Conservation (phyloP, 2,888 invertebrate genomes). For the Epistrophe grossulariae region DNA sequence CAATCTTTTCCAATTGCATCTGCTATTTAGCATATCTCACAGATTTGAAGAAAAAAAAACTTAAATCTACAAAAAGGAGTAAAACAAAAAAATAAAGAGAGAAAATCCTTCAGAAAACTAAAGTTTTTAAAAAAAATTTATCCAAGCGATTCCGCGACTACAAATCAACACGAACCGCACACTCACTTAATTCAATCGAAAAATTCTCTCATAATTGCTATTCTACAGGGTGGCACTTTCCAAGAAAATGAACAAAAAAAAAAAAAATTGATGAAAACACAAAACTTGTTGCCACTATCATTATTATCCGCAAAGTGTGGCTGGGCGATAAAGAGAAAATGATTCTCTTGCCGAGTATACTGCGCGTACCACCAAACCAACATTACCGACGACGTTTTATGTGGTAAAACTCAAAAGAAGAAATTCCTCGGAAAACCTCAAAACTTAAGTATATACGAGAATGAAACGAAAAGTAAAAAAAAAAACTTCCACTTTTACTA, state of each 20-base stretch:
- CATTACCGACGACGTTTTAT: constrained; percentile 19
- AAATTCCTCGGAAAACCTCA: constrained; percentile 46
- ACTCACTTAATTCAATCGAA: constrained; percentile 74
- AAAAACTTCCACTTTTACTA: constrained; percentile 13
- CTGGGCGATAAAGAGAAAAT: constrained; percentile 60
- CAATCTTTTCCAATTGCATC: constrained; percentile 58
- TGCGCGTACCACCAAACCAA: neutral
- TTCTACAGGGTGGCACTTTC: constrained; percentile 39
- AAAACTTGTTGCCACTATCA: constrained; percentile 75
- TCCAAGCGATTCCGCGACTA: constrained; percentile 46
- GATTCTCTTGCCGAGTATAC: constrained; percentile 20
- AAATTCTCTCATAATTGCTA: constrained; percentile 73
- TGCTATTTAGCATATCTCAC: constrained; percentile 57
- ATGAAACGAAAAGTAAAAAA: neutral
- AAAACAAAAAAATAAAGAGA: neutral
- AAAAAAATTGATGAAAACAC: constrained; percentile 14
- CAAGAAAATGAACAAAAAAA: neutral
- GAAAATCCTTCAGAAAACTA: constrained; percentile 36
- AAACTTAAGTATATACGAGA: constrained; percentile 26
- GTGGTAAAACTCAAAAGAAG: constrained; percentile 40
- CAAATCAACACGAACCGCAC: constrained; percentile 68
- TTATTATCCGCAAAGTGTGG: constrained; percentile 69
- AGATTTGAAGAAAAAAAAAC: constrained; percentile 6
- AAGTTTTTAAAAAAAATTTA: constrained; percentile 23
- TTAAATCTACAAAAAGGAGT: neutral